Evolutionary conservation across 2,888 invertebrate genomes (phyloP).

Genomic region (Drosophila macrospina): DNA sequence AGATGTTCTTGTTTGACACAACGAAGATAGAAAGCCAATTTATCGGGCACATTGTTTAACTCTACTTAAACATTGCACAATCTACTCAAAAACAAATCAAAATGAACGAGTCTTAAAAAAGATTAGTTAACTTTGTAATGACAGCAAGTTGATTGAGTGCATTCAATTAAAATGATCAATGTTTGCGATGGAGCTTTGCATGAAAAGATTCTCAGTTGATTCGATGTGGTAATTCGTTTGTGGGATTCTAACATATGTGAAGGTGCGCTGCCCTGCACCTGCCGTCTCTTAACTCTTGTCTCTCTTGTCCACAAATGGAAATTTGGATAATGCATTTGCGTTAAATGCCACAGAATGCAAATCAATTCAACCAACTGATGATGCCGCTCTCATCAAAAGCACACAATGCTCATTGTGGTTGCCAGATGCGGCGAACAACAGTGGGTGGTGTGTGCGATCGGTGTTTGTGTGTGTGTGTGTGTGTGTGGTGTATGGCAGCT

Average conservation of each 20-base stretch:
- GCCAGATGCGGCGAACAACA: slow-evolving; percentile 3
- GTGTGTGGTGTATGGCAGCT: slow-evolving; percentile 4
- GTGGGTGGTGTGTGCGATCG: neutral
- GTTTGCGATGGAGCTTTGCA: neutral
- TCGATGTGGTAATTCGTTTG: slow-evolving; percentile 9
- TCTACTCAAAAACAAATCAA: too few relatives aligned
- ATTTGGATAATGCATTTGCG: slow-evolving; percentile 33
- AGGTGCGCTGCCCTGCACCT: too few relatives aligned
- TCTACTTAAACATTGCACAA: too few relatives aligned
- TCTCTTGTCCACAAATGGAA: slow-evolving; percentile 27
- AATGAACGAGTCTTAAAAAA: neutral
- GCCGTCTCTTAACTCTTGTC: too few relatives aligned
- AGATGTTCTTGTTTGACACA: too few relatives aligned
- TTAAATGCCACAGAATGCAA: slow-evolving; percentile 41
- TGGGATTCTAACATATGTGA: neutral
- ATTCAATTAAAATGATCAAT: neutral
- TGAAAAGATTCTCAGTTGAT: neutral
- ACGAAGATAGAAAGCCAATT: too few relatives aligned
- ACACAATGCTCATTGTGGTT: slow-evolving; percentile 16
- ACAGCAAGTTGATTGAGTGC: neutral
- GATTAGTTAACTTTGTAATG: neutral
- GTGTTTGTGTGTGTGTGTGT: neutral
- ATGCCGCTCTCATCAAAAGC: neutral
- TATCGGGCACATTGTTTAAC: too few relatives aligned
- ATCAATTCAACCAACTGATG: slow-evolving; percentile 44